Evolutionary conservation across 2,797 vertebrate species (phyloP).

Genomic region (Amphiprion clarkii): DNA sequence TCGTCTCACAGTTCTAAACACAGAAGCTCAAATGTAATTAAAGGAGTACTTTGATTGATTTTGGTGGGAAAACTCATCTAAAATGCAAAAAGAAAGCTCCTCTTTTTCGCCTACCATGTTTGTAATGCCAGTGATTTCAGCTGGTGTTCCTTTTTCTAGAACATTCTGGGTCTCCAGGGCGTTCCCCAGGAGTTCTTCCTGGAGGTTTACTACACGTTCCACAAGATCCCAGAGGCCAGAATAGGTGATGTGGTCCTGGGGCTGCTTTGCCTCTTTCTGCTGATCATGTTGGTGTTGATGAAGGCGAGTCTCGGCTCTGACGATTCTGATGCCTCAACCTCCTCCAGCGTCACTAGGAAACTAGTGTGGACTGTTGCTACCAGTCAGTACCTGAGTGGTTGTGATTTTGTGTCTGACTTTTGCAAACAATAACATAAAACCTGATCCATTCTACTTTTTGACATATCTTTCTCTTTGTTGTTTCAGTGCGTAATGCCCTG

Average conservation of each 20-base stretch:
- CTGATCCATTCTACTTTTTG: not conserved
- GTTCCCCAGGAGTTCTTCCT: slow-evolving; percentile 91
- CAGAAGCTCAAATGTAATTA: not conserved
- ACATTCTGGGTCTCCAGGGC: slow-evolving; percentile 90
- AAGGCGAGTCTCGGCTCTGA: slow-evolving; percentile 75
- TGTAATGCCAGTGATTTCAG: not conserved
- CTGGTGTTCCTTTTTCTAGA: slow-evolving; percentile 80
- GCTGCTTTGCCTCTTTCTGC: slow-evolving; percentile 84
- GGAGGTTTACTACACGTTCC: slow-evolving; percentile 92
- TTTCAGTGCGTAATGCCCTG: slow-evolving; percentile 90
- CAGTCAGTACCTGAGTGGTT: slow-evolving; percentile 73
- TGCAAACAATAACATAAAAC: not conserved
- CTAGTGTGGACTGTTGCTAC: slow-evolving; percentile 89
- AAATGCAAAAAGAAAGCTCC: too few relatives aligned
- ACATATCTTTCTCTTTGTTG: not conserved
- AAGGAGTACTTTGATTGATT: not conserved
- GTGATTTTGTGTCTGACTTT: too few relatives aligned
- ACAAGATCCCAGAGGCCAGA: slow-evolving; percentile 88
- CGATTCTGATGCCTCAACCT: slow-evolving; percentile 5
- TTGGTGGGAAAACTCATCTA: not conserved
- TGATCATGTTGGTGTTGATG: slow-evolving; percentile 86
- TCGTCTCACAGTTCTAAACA: too few relatives aligned
- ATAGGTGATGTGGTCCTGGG: slow-evolving; percentile 90
- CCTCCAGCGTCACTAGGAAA: slow-evolving; percentile 74
- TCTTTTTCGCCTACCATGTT: not conserved